These are phyloP conservation scores for Gila robusta DNA, from an alignment of 2,797 vertebrate species.

Conservation along the genomic window DNA sequence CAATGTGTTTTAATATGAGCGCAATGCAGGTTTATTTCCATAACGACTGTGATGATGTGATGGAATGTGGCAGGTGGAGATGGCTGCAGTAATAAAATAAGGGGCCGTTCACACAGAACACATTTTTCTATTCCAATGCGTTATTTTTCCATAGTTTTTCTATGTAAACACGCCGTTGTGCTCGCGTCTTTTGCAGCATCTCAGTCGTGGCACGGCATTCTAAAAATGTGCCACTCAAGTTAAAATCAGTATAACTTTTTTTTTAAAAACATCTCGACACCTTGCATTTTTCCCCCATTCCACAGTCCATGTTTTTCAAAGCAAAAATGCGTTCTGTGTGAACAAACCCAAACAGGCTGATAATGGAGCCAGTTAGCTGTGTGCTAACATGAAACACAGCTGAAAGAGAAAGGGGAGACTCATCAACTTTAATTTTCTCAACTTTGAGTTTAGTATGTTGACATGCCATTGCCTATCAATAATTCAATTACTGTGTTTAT, in stretches of 20 bases:
- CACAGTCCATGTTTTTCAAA: too few relatives aligned
- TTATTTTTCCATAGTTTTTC: too few relatives aligned
- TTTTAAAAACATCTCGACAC: too few relatives aligned
- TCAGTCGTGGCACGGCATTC: too few relatives aligned
- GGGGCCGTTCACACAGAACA: too few relatives aligned
- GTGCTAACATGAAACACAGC: conserved; percentile 43
- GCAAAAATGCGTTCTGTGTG: too few relatives aligned
- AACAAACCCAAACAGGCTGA: conserved; percentile 19
- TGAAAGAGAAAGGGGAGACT: neutral
- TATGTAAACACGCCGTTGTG: too few relatives aligned
- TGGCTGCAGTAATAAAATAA: conserved; percentile 46
- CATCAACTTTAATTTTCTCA: conserved; percentile 21
- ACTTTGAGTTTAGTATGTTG: conserved; percentile 16
- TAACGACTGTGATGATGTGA: conserved; percentile 56
- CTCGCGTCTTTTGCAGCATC: too few relatives aligned
- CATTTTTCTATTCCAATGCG: too few relatives aligned
- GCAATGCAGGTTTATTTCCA: conserved; percentile 46
- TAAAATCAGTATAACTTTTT: too few relatives aligned
- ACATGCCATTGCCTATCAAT: conserved; percentile 16
- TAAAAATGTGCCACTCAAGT: too few relatives aligned
- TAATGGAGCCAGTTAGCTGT: conserved; percentile 58
- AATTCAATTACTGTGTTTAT: conserved; percentile 19
- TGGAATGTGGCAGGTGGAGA: conserved; percentile 56
- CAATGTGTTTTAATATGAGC: conserved; percentile 38
- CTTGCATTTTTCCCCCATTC: too few relatives aligned